A percentile compares a stretch with the other conserved stretches of the same genome.
Conservation (phyloP, 2,113 vertebrate genomes). For the Phocoena sinus region DNA sequence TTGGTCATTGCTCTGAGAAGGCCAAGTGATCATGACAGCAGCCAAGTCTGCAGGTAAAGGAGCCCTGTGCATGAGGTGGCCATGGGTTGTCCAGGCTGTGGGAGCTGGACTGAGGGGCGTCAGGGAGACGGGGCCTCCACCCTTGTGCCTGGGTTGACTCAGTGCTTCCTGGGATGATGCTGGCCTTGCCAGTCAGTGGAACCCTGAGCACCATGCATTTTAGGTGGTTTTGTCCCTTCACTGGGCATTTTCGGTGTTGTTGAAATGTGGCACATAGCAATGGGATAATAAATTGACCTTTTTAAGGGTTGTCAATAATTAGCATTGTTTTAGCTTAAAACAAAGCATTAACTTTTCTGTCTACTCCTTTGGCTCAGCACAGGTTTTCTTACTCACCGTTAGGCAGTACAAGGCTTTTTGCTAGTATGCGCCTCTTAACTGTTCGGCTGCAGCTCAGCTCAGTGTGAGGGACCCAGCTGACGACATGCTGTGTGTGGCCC, state of each 20-base stretch:
- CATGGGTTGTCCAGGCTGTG: accelerated
- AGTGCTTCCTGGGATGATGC: accelerated
- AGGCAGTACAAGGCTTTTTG: not conserved
- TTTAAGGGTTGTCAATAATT: not conserved
- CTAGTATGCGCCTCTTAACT: accelerated
- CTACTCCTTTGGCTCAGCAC: not conserved
- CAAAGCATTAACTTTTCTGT: not conserved
- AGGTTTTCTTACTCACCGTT: not conserved
- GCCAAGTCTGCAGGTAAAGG: not conserved
- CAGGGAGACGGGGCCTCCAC: accelerated
- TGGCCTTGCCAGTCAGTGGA: not conserved
- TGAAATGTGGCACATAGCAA: not conserved
- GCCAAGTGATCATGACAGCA: too few species aligned
- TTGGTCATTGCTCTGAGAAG: accelerated
- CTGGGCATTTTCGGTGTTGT: not conserved
- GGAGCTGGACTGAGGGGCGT: not conserved
- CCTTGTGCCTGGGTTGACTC: accelerated
- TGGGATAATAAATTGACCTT: not conserved
- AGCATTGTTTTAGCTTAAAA: not conserved
- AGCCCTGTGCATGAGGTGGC: not conserved
- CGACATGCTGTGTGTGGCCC: accelerated
- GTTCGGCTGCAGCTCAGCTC: too few species aligned
- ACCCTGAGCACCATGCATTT: accelerated
- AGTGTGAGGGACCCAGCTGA: not conserved
- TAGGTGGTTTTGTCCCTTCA: not conserved